These are phyloP conservation scores for Theropithecus gelada DNA, from an alignment of 2,113 vertebrate genomes.

Conservation along the genomic window DNA sequence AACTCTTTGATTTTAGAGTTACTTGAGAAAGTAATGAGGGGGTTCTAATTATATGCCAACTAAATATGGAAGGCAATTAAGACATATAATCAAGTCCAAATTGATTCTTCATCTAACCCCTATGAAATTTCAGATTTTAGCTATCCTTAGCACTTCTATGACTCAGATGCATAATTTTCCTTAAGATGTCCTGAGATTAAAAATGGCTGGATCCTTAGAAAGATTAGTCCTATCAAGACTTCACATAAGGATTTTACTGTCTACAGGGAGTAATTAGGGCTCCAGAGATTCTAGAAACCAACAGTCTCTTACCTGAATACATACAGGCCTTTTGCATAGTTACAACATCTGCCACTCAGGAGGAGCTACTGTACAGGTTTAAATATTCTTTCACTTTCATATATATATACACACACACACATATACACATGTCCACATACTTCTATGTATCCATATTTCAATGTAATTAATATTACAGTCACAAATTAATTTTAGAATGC, in stretches of 20 bases:
- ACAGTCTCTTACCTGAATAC: not conserved
- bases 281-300: not conserved
- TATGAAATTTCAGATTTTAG: not conserved
- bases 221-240: not conserved
- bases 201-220: not conserved
- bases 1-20: not conserved
- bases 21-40: not conserved
- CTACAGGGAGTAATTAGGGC: not conserved
- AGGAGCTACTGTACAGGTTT: not conserved
- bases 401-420: rapidly evolving
- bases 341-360: not conserved
- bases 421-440: not conserved
- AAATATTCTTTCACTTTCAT: not conserved
- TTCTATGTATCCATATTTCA: too few relatives aligned
- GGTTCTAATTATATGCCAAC: not conserved
- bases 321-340: not conserved
- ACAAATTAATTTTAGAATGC: not conserved
- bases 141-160: not conserved
- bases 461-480: not conserved
- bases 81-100: not conserved
- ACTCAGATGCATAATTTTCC: slow-evolving; percentile 22
- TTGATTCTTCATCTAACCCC: not conserved
- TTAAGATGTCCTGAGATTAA: not conserved
- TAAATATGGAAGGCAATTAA: not conserved
- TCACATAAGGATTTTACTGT: not conserved